Evolutionary conservation across 2,888 invertebrate genomes (phyloP), one percentile per base, ranked within the genome.

Genomic region (Spisula subtruncata): DNA sequence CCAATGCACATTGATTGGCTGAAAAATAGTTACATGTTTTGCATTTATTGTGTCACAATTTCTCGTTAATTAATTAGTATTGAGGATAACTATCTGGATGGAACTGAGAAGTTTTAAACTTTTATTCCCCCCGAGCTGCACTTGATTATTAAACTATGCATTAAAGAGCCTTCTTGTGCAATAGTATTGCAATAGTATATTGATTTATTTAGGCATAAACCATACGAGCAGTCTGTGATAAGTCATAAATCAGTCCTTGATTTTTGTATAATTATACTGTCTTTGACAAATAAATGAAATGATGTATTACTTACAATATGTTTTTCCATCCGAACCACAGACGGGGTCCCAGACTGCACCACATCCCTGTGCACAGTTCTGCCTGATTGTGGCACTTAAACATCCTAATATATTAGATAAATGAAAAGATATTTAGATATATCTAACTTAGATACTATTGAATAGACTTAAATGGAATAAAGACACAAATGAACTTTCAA

Each of bases 301-400:
- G 41, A 8, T 41, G 10, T 4, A 60, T 0, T 79, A 81, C 81
- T 84, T 46, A 85, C 85, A 71, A 54, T 85, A 85, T 48, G 85
- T 85, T 16, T 51, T 54, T 51, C 85, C 85, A 25, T 85, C 79
- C 18, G 51, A 51, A n/a, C 85, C 85, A 32, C 85, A 85, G 5
- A 85, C 12, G 12, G 85, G 85, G 0, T 8, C 54, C 51, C 56
- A 85, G 6, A 51, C 32, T 29, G 71, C 85, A 12, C 79, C 35
- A 32, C 85, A 85, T 16, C 79, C n/a, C 6, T 75, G 79, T 25
- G 85, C 79, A 25, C 85, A 85, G 2, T 12, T 48, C 32, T 85
- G 75, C 20, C 85, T 29, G 32, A 75, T 32, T 35, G 60, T 16
- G 16, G 46, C 51, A 75, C 75, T 18, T 6, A 75, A 16, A 75